Conservation (phyloP, 2,113 vertebrate species). For the Numenius arquata region DNA sequence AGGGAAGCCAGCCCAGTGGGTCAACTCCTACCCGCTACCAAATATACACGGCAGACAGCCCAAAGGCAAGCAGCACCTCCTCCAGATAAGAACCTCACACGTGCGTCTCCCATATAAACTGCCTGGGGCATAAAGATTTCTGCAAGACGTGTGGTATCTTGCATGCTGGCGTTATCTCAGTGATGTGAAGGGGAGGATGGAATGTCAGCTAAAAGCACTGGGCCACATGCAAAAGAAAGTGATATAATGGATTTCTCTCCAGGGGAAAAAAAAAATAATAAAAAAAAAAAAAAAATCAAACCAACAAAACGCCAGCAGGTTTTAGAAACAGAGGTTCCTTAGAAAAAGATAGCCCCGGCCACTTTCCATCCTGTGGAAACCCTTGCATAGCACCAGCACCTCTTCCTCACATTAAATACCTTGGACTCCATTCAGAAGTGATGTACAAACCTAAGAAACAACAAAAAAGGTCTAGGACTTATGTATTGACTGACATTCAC, state of each 20-base stretch:
- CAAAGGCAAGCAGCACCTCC: not conserved
- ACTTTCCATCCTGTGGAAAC: not conserved
- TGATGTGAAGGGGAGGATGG: not conserved
- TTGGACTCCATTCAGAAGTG: not conserved
- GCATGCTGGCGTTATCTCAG: not conserved
- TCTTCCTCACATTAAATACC: not conserved
- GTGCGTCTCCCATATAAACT: not conserved
- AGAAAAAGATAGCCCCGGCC: not conserved
- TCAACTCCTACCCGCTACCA: not conserved
- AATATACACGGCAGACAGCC: not conserved
- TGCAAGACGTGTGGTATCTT: not conserved
- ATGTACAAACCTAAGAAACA: not conserved
- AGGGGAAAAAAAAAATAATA: not conserved
- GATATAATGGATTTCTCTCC: not conserved
- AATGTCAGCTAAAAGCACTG: not conserved
- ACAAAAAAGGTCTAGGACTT: not conserved
- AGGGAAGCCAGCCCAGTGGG: not conserved
- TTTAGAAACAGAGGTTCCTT: not conserved
- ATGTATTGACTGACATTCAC: fast-evolving
- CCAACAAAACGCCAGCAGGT: not conserved
- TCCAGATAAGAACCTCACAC: not conserved
- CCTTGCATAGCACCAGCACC: not conserved
- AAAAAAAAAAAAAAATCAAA: not conserved
- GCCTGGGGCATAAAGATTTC: not conserved
- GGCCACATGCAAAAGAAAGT: not conserved